These are phyloP conservation scores for Orientallactaga bullata DNA, from an alignment of 2,113 vertebrate genomes.

Conservation along the genomic window DNA sequence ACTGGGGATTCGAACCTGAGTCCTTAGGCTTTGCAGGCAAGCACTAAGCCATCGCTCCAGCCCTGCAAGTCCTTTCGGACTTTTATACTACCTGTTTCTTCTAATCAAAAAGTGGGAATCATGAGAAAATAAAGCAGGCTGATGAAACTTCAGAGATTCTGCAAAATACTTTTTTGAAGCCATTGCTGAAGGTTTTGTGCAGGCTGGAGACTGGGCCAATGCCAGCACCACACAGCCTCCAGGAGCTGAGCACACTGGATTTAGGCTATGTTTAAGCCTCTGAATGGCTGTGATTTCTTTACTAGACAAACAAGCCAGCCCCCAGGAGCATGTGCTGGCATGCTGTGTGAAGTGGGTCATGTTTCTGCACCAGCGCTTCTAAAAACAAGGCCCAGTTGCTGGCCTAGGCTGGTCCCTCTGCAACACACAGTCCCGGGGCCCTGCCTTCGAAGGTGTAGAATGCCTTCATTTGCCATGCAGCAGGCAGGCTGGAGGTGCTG, in stretches of 20 bases:
- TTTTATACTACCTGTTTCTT: not conserved
- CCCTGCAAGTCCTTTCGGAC: not conserved
- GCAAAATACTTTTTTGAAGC: not conserved
- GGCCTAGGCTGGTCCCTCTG: not conserved
- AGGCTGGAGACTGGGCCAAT: accelerated
- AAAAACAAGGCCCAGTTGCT: not conserved
- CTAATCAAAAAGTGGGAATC: not conserved
- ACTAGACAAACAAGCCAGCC: conserved; percentile 47
- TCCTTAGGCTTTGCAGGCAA: too few species aligned
- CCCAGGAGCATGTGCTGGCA: conserved; percentile 36
- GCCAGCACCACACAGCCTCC: not conserved
- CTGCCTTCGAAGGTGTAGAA: not conserved
- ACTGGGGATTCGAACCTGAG: too few species aligned
- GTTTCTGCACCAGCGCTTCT: not conserved
- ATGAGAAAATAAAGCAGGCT: too few species aligned
- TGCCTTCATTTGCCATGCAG: not conserved
- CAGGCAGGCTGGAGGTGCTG: accelerated
- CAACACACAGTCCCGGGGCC: accelerated
- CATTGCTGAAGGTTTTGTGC: not conserved
- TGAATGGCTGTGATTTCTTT: conserved; percentile 58
- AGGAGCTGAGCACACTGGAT: conserved; percentile 31
- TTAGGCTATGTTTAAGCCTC: conserved; percentile 66
- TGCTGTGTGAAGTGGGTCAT: not conserved
- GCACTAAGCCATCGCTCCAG: too few species aligned
- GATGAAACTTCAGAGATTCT: not conserved